phyloP scores from a whole-genome alignment of 2,888 invertebrate species.

The Protophormia terraenovae region DNA sequence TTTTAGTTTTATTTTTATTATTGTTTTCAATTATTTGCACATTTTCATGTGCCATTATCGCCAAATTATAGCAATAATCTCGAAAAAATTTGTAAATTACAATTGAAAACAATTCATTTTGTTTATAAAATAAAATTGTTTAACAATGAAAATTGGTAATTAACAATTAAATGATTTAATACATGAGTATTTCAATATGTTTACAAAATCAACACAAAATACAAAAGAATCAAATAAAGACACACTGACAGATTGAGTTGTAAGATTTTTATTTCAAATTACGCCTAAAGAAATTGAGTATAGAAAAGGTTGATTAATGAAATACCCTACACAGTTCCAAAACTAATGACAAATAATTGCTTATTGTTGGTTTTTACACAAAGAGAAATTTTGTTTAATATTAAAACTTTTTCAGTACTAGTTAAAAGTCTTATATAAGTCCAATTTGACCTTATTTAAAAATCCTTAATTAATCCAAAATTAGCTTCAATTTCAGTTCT shows the following conservation, averaged over 20 bases:
- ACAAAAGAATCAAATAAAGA: neutral
- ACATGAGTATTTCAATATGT: slow-evolving; percentile 20
- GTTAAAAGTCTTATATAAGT: too few relatives aligned
- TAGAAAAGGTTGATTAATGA: neutral
- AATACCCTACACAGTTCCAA: neutral
- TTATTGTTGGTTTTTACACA: too few relatives aligned
- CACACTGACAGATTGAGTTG: slow-evolving; percentile 18
- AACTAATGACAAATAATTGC: too few relatives aligned
- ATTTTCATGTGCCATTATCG: too few relatives aligned
- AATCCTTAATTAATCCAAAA: too few relatives aligned
- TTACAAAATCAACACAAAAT: neutral
- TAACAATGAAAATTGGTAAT: neutral
- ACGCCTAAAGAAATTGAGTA: neutral
- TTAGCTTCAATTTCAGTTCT: too few relatives aligned
- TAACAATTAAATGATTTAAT: slow-evolving; percentile 11
- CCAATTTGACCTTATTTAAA: too few relatives aligned
- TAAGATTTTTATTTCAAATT: neutral
- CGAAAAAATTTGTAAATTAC: neutral
- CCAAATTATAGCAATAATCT: neutral
- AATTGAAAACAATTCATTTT: neutral
- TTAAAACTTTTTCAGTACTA: too few relatives aligned
- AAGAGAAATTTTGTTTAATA: too few relatives aligned
- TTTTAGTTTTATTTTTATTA: too few relatives aligned
- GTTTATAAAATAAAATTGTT: neutral
- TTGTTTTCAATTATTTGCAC: too few relatives aligned